Evolutionary conservation across 2,888 invertebrate genomes (phyloP).

Genomic region (Drosophila hamatofila): DNA sequence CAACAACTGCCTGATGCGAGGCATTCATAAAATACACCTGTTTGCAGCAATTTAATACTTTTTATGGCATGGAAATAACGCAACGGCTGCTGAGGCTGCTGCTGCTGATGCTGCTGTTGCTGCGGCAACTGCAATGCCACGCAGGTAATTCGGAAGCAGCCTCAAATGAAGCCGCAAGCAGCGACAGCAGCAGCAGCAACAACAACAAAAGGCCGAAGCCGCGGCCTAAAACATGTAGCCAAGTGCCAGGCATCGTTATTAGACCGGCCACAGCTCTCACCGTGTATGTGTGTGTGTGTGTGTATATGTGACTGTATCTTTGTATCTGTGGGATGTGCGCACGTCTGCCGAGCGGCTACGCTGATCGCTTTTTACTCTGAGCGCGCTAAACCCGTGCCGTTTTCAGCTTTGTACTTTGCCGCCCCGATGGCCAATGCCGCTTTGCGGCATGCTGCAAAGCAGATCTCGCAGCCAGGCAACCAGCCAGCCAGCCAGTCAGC

Average conservation of each 20-base stretch:
- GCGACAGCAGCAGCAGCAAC: slow-evolving; percentile 30
- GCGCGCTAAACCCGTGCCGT: slow-evolving; percentile 85
- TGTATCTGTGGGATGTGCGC: slow-evolving; percentile 68
- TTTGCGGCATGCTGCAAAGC: slow-evolving; percentile 84
- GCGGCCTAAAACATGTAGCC: slow-evolving; percentile 75
- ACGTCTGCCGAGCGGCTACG: slow-evolving; percentile 64
- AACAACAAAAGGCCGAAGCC: slow-evolving; percentile 66
- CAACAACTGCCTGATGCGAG: slow-evolving; percentile 33
- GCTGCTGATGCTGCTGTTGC: slow-evolving; percentile 26
- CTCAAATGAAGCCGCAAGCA: slow-evolving; percentile 69
- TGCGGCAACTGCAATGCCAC: slow-evolving; percentile 67
- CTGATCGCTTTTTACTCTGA: slow-evolving; percentile 82
- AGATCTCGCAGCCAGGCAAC: slow-evolving; percentile 52
- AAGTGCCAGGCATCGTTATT: slow-evolving; percentile 71
- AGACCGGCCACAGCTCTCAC: slow-evolving; percentile 63
- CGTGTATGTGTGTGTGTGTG: slow-evolving; percentile 32
- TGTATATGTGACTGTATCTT: slow-evolving; percentile 45
- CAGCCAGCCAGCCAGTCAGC: slow-evolving; percentile 13
- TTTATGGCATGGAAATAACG: slow-evolving; percentile 78
- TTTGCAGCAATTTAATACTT: slow-evolving; percentile 80
- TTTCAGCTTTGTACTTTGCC: slow-evolving; percentile 83
- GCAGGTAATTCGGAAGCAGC: slow-evolving; percentile 84
- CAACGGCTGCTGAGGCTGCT: slow-evolving; percentile 36
- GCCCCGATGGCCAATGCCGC: slow-evolving; percentile 49
- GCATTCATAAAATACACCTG: slow-evolving; percentile 77